Conservation (phyloP, 2,888 invertebrate genomes). For the Gnatocerus cornutus region DNA sequence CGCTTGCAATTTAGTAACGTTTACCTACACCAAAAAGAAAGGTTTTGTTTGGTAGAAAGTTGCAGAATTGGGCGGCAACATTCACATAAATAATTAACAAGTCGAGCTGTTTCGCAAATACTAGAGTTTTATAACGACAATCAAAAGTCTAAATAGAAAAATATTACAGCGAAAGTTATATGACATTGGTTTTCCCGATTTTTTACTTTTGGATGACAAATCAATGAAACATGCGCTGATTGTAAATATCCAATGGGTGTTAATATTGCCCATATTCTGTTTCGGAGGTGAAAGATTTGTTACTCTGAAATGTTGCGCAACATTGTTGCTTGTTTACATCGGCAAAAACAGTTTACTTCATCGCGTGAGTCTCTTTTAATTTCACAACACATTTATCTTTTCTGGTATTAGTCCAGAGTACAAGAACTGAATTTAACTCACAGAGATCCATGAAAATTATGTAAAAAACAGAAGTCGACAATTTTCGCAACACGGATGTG, state of each 20-base stretch:
- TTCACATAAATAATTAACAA: slow-evolving; percentile 49
- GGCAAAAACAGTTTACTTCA: neutral
- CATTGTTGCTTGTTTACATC: slow-evolving; percentile 2
- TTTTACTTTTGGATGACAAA: neutral
- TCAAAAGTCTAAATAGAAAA: neutral
- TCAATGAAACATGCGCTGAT: neutral
- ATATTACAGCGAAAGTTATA: neutral
- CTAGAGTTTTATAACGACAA: slow-evolving; percentile 18
- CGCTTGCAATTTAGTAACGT: slow-evolving; percentile 53
- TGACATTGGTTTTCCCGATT: slow-evolving; percentile 2
- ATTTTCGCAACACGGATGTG: no score
- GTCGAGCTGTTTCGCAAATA: slow-evolving; percentile 45
- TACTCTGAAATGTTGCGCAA: neutral
- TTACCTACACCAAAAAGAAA: slow-evolving; percentile 49
- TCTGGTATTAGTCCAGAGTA: no score
- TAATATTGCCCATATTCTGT: neutral
- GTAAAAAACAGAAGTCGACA: no score
- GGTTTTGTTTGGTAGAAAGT: slow-evolving; percentile 50
- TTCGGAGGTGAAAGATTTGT: slow-evolving; percentile 1
- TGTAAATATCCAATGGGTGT: neutral
- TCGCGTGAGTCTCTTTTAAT: no score
- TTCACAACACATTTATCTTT: no score
- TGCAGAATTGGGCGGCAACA: slow-evolving; percentile 47
- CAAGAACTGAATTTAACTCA: no score
- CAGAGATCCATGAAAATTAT: no score